Conservation (phyloP, 2,797 vertebrate species). For the Cynodonichthys magdalenae region DNA sequence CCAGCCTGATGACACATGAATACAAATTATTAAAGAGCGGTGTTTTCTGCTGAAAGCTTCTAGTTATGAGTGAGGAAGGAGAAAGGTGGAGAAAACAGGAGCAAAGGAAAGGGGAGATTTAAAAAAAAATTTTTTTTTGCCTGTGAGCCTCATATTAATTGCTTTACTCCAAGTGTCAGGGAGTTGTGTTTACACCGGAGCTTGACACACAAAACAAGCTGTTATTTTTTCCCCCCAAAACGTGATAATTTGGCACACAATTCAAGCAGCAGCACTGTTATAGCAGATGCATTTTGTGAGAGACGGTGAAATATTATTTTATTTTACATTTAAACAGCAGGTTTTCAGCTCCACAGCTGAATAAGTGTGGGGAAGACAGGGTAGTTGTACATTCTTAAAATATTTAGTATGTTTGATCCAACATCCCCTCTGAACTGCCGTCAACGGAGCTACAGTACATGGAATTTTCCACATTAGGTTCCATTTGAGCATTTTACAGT, state of each 20-base stretch:
- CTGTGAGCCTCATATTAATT: conserved; percentile 62
- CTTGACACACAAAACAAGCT: conserved; percentile 21
- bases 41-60: conserved; percentile 63
- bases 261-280: conserved; percentile 18
- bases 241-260: conserved; percentile 13
- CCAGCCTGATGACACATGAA: conserved; percentile 60
- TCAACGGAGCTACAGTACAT: conserved; percentile 32
- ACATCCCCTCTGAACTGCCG: conserved; percentile 43
- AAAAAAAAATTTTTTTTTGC: conserved; percentile 41
- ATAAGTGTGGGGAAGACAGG: conserved; percentile 37
- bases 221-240: conserved; percentile 21
- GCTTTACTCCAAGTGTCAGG: conserved; percentile 49
- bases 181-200: conserved; percentile 38
- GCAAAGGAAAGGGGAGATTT: conserved; percentile 17
- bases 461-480: conserved; percentile 20
- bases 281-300: conserved; percentile 22
- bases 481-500: conserved; percentile 9
- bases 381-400: conserved; percentile 63
- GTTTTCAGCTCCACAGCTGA: conserved; percentile 29
- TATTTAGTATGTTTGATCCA: conserved; percentile 64
- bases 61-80: conserved; percentile 43
- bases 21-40: conserved; percentile 73
- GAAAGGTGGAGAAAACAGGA: conserved; percentile 25
- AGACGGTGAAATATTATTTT: conserved; percentile 16
- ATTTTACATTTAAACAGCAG: conserved; percentile 16